Evolutionary conservation across 2,113 vertebrate genomes (phyloP).

Genomic region (Antechinus stuartii): DNA sequence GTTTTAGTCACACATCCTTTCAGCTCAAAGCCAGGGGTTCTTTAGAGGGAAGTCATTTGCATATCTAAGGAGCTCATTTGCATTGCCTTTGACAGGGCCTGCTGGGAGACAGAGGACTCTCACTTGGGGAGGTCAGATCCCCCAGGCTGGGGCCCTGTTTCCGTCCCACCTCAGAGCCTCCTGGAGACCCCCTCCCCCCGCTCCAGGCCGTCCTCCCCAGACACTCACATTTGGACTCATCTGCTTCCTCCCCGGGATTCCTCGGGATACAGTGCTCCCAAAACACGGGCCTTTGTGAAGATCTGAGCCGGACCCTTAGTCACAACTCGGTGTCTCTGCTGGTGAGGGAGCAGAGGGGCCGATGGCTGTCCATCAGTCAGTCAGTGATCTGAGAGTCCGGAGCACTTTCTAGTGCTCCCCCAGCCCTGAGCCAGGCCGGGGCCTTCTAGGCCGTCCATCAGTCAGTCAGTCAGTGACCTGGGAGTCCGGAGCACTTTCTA

Average conservation of each 20-base stretch:
- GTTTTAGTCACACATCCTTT: slow-evolving; percentile 55
- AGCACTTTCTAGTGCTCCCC: too few species aligned
- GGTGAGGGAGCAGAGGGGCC: background rate
- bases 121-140: background rate
- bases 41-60: slow-evolving; percentile 61
- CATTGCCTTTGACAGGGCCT: slow-evolving; percentile 44
- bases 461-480: too few species aligned
- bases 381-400: background rate
- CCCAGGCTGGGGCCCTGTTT: background rate
- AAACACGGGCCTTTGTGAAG: background rate
- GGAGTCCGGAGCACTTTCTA: too few species aligned
- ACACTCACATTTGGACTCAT: background rate
- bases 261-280: background rate
- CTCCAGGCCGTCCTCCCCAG: background rate
- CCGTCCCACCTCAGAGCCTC: background rate
- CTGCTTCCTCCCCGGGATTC: background rate
- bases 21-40: slow-evolving; percentile 32
- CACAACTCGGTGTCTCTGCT: background rate
- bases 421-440: background rate
- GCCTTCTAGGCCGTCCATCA: too few species aligned
- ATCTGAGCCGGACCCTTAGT: background rate
- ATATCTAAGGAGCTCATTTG: slow-evolving; percentile 66
- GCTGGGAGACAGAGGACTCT: background rate
- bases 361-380: background rate
- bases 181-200: background rate